A percentile compares a stretch with the other conserved stretches of the same genome.
Evolutionary conservation across 1,140 invertebrate genomes (phyloP).

Genomic region (Polypedilum vanderplanki): DNA sequence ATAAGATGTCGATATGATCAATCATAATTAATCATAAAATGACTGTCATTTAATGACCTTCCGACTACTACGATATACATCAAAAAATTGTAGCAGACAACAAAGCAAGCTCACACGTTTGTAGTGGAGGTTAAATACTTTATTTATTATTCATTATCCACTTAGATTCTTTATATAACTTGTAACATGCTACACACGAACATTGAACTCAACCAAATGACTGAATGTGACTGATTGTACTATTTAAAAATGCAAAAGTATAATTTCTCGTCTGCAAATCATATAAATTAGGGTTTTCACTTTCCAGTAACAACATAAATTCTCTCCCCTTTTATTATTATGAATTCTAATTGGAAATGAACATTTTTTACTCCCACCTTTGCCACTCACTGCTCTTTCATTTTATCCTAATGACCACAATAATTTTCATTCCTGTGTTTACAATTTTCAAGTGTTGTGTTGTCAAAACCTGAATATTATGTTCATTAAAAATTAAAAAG

Average conservation of each 20-base stretch:
- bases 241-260: neutral
- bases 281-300: neutral
- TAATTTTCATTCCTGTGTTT: neutral
- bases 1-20: too few species aligned
- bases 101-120: too few species aligned
- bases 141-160: slow-evolving; percentile 20
- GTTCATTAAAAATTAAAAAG: too few species aligned
- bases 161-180: neutral
- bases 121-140: neutral
- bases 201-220: neutral
- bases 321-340: too few species aligned
- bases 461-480: neutral
- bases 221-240: neutral
- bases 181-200: neutral
- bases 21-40: too few species aligned
- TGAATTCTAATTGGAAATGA: too few species aligned
- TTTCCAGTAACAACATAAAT: too few species aligned
- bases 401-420: slow-evolving; percentile 3
- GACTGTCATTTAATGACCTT: too few species aligned
- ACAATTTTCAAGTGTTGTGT: neutral
- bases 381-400: too few species aligned
- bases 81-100: too few species aligned
- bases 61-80: too few species aligned
- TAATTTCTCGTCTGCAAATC: neutral
- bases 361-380: too few species aligned